Conservation (phyloP, 1,140 invertebrate species). For the Conus ventricosus region DNA sequence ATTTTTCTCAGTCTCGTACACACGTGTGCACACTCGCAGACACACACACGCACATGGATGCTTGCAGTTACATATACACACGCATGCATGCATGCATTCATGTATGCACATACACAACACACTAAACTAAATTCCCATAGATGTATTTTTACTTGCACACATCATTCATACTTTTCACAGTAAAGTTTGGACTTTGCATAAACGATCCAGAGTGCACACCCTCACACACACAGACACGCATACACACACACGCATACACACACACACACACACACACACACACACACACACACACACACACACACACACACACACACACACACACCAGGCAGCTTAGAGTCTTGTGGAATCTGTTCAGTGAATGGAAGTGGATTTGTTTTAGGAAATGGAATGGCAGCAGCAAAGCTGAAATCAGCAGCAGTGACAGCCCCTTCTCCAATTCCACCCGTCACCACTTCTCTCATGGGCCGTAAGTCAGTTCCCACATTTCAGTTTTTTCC, state of each 20-base stretch:
- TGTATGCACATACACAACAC: too few species aligned
- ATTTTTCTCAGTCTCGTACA: not conserved
- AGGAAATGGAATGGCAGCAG: not conserved
- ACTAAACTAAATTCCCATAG: too few species aligned
- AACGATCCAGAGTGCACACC: too few species aligned
- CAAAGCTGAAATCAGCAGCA: not conserved
- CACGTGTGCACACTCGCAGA: not conserved
- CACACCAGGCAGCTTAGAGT: not conserved
- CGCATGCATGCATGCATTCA: not conserved
- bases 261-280: too few species aligned
- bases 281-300: too few species aligned
- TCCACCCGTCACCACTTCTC: slow-evolving; percentile 1
- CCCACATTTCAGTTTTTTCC: not conserved
- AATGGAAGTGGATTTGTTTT: not conserved
- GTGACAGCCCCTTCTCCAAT: slow-evolving; percentile 16
- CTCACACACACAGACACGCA: too few species aligned
- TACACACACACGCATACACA: too few species aligned
- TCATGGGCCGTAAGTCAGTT: slow-evolving; percentile 15
- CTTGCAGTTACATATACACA: not conserved
- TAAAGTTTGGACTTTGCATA: too few species aligned
- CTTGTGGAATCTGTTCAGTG: not conserved
- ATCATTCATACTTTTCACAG: too few species aligned
- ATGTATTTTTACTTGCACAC: too few species aligned
- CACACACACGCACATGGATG: not conserved
- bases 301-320: too few species aligned